phyloP scores from a whole-genome alignment of 2,888 invertebrate species.

The Julus scandinavius region DNA sequence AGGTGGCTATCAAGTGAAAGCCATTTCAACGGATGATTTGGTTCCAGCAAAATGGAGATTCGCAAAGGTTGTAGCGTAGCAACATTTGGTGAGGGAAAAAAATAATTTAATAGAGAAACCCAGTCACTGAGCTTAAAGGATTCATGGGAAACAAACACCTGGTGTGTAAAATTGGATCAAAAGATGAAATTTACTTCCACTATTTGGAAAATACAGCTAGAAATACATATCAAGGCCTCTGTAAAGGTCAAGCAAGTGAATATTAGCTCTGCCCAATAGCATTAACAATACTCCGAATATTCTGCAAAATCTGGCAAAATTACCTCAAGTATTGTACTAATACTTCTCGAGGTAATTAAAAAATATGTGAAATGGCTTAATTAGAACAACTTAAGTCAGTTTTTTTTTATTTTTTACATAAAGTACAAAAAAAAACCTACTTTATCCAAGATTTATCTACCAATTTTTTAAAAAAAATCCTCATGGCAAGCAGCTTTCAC shows the following conservation, averaged over 20 bases:
- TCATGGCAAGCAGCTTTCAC: too few relatives aligned
- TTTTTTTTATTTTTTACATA: too few relatives aligned
- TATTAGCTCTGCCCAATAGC: neutral
- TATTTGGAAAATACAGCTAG: neutral
- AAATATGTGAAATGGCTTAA: too few relatives aligned
- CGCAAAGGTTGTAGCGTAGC: constrained; percentile 12
- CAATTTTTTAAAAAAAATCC: too few relatives aligned
- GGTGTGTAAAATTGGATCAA: neutral
- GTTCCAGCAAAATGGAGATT: neutral
- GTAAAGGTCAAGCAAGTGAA: neutral
- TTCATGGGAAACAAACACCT: constrained; percentile 8
- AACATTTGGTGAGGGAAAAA: neutral
- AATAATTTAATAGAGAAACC: constrained; percentile 14
- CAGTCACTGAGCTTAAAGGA: neutral
- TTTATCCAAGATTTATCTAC: too few relatives aligned
- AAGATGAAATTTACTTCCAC: neutral
- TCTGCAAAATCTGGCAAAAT: neutral
- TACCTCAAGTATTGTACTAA: too few relatives aligned
- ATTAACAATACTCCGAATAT: too few relatives aligned
- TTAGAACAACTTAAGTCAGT: too few relatives aligned
- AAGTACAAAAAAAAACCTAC: too few relatives aligned
- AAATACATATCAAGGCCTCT: neutral
- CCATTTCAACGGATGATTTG: neutral
- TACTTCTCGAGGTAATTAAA: too few relatives aligned
- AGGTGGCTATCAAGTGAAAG: neutral